Evolutionary conservation across 2,888 invertebrate species (phyloP).

Genomic region (Euzetes globulus): DNA sequence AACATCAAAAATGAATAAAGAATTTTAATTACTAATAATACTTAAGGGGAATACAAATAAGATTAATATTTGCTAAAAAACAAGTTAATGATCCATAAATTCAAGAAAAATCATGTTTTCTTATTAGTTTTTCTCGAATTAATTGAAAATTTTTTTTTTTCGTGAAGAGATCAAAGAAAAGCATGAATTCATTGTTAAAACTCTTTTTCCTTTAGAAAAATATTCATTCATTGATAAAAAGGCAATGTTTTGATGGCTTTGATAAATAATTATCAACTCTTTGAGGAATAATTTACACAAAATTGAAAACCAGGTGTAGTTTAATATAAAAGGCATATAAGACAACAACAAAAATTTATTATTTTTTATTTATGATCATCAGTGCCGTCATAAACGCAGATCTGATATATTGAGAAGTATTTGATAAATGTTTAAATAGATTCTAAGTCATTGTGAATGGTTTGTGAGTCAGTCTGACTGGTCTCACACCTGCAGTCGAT

Average conservation of each 20-base stretch:
- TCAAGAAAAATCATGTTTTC: constrained; percentile 9
- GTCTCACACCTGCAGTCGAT: constrained; percentile 22
- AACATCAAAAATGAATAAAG: too few relatives aligned
- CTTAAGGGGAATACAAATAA: not conserved
- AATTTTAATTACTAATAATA: not conserved
- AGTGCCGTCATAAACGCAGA: not conserved
- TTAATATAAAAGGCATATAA: not conserved
- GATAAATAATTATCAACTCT: too few relatives aligned
- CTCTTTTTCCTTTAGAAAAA: not conserved
- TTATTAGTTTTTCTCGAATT: not conserved
- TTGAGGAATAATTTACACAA: not conserved
- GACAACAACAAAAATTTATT: constrained; percentile 1
- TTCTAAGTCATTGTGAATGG: not conserved
- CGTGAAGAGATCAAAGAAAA: not conserved
- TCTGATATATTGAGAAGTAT: not conserved
- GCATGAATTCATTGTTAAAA: constrained; percentile 1
- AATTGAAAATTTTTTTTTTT: constrained; percentile 5
- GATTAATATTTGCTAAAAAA: constrained; percentile 2
- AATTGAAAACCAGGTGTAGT: not conserved
- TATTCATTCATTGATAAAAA: constrained; percentile 4
- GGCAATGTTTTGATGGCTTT: not conserved
- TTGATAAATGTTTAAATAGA: too few relatives aligned
- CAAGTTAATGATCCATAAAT: constrained; percentile 7
- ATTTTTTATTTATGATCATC: not conserved
- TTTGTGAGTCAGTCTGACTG: not conserved